Evolutionary conservation across 2,888 invertebrate species (phyloP), one percentile per base, ranked within the genome.

Genomic region (Chelonus formosanus): DNA sequence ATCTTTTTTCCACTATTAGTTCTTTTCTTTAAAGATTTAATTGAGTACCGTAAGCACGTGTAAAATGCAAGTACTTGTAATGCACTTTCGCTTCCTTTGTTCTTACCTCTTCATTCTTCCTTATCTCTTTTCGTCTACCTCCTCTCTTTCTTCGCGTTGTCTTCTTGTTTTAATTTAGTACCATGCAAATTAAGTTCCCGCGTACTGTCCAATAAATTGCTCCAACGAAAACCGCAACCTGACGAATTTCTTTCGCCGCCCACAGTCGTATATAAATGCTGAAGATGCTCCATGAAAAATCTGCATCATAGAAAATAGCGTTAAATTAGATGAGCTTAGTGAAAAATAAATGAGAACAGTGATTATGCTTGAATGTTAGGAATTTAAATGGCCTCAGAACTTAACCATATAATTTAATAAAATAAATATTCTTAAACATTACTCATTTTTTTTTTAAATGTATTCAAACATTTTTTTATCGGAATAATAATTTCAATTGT

Each of bases 151-250:
- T 36, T 47, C n/a, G 47, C 20, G 20, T 58, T 44, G 10, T 40
- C 44, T 65, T 59, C 45, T 20, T 59, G 52, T 59, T 53, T 59
- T 47, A 45, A 58, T 57, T 57, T 45, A 65, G 65, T 65, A 59
- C 65, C 59, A 65, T 54, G 47, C 59, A 52, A 55, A 56, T 57
- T 63, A 48, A 34, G 43, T 50, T 34, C 50, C 52, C 63, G 56
- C 68, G 67, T 67, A 66, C 67, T 69, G 72, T 70, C 69, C 71
- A 70, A 71, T 72, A 72, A 72, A 72, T 72, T 71, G 62, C 69
- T 8, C 48, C 66, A 57, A 65, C 56, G 63, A 63, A 70, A 70
- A 71, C 72, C 72, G 67, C 72, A 72, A 70, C 69, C 67, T 66
- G 71, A 70, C 70, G 71, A 72, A 71, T 71, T 67, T 71, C 68